phyloP scores from a whole-genome alignment of 2,888 invertebrate genomes.

The Seira musarum region DNA sequence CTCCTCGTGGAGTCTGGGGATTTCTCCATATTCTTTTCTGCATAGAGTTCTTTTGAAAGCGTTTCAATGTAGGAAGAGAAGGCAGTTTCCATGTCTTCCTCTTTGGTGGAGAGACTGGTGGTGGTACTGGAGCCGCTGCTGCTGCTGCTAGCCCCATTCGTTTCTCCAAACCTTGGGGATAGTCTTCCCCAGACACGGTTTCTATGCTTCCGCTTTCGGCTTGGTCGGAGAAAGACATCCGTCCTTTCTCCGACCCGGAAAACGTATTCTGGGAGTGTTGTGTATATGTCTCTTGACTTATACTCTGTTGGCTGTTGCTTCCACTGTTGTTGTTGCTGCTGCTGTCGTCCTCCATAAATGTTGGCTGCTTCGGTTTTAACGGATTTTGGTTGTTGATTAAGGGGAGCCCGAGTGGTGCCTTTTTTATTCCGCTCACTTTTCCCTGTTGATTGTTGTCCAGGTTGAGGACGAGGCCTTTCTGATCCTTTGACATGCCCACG shows the following conservation, averaged over 20 bases:
- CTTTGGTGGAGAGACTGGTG: slow-evolving; percentile 16
- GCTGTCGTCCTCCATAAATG: slow-evolving; percentile 14
- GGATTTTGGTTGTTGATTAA: not conserved
- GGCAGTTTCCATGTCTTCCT: slow-evolving; percentile 13
- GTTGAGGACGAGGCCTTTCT: slow-evolving; percentile 49
- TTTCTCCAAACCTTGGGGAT: slow-evolving; percentile 44
- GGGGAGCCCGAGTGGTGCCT: not conserved
- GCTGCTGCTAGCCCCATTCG: slow-evolving; percentile 47
- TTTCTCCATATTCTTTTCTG: slow-evolving; percentile 28
- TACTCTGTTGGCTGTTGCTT: slow-evolving; percentile 30
- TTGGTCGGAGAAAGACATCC: slow-evolving; percentile 44
- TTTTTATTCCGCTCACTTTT: slow-evolving; percentile 44
- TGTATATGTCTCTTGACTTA: slow-evolving; percentile 55
- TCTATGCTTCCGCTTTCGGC: slow-evolving; percentile 46
- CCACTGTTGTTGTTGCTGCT: slow-evolving; percentile 19
- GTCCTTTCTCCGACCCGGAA: slow-evolving; percentile 48
- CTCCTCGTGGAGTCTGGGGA: slow-evolving; percentile 3
- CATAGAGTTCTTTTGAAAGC: not conserved
- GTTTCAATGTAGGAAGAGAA: slow-evolving; percentile 27
- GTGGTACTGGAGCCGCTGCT: not conserved
- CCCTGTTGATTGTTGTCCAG: slow-evolving; percentile 43
- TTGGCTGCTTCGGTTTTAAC: not conserved
- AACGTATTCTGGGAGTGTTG: slow-evolving; percentile 61
- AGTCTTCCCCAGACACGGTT: slow-evolving; percentile 31
- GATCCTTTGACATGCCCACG: slow-evolving; percentile 47